Evolutionary conservation across 2,113 vertebrate genomes (phyloP), one percentile per base, ranked within the genome.

Genomic region (Spilogale gracilis): DNA sequence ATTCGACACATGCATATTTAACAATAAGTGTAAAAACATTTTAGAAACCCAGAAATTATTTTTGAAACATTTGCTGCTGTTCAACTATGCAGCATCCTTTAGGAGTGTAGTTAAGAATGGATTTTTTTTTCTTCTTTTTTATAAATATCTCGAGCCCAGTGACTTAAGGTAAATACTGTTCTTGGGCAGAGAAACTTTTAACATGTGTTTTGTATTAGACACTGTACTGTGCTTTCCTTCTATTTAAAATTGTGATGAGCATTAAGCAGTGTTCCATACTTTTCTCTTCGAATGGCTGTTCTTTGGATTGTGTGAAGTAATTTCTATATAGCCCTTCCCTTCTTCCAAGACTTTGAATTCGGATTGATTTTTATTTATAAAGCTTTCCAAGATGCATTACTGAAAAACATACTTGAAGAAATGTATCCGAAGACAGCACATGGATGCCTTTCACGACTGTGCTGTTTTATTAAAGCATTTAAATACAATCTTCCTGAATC

Each of bases 311-410:
- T 80, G 48, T 69, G 52, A 61, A 78, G 71, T 80, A 17, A 92
- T 80, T 85, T 94, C 78, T 89, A 65, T 71, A 2, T 52, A 80
- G 69, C 60, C 65, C 60, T 93, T 81, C 25, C 58, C 86, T 73
- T 60, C 43, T 91, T 61, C 21, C 58, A 38, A 86, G 86, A 71
- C 69, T 96, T 86, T 25, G 56, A 65, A 76, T 95, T 71, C 78
- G 95, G 85, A 79, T 84, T 95, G 86, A 81, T 82, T 82, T 94
- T 80, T 85, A 71, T 91, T 88, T 61, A 43, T 94, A 80, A 94
- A 85, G 71, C 91, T 65, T 95, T 92, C 60, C 4, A 32, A 74
- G 74, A 60, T 18, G 88, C 23, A 32, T 50, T 61, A 65, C 90
- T 89, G 87, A 76, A 85, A 86, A 89, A 86, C 61, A 67, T 56